Evolutionary conservation across 2,888 invertebrate genomes (phyloP).

Genomic region (Flabesymbios commensalis): DNA sequence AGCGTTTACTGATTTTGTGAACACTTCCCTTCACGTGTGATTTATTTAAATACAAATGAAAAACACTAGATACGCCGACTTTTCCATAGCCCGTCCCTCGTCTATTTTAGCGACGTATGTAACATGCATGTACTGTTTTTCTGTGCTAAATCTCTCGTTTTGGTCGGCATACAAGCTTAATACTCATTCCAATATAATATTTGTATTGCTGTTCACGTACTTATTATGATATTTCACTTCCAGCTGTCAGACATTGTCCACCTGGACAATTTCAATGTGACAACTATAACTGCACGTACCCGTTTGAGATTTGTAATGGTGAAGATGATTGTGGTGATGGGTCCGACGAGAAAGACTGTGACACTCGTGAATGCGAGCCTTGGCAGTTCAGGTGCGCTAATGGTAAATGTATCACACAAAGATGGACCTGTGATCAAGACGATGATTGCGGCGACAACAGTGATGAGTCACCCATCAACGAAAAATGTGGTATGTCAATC

Average conservation of each 20-base stretch:
- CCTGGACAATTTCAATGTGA: conserved; percentile 60
- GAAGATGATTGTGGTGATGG: conserved; percentile 90
- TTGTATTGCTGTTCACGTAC: background rate
- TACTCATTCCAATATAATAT: background rate
- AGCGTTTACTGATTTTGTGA: no score
- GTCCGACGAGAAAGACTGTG: conserved; percentile 62
- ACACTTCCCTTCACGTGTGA: no score
- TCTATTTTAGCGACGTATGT: no score
- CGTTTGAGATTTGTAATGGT: conserved; percentile 77
- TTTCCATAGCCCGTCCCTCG: no score
- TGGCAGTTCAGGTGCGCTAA: conserved; percentile 91
- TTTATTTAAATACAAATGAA: no score
- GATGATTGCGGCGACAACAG: conserved; percentile 55
- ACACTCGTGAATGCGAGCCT: conserved; percentile 43
- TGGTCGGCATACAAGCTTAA: background rate
- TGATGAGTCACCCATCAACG: conserved; percentile 44
- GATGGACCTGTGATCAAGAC: conserved; percentile 53
- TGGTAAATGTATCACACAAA: conserved; percentile 65
- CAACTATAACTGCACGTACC: conserved; percentile 54
- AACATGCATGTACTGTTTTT: no score
- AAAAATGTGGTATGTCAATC: conserved; percentile 25
- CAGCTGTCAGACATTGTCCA: conserved; percentile 51
- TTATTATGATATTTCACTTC: conserved; percentile 5
- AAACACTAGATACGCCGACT: no score
- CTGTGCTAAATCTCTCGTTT: background rate